Base-by-base conservation (phyloP, 2,113 vertebrate species). In the Scytalopus superciliaris region DNA sequence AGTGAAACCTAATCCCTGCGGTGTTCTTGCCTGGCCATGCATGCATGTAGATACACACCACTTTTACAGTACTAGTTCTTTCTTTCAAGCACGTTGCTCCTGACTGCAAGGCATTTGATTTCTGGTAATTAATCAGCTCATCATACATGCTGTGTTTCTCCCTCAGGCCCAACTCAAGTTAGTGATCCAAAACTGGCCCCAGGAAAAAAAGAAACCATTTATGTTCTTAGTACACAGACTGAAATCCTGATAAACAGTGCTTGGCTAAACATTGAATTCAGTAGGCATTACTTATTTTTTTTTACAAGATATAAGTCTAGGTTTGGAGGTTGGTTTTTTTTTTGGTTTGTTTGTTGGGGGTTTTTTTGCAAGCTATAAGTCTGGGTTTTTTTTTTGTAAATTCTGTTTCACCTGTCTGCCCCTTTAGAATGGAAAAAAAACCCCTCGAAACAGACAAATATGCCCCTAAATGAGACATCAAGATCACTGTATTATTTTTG, bases 81-180 rank as follows among this genome's bases (percentile, higher is more conserved):
- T 62, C 85, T 98, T 97, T 97, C 94, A 96, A 95, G 90, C 87
- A 73, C 68, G 33, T 92, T 95, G 85, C 91, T 97, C 92, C 91
- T 97, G 89, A 97, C 97, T 97, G 95, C 84, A 96, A 98, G 97
- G 97, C 97, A 98, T 97, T 98, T 98, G 97, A 98, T 98, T 98
- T 97, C 97, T 98, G 87, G 96, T 98, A 98, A 98, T 98, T 98
- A 98, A 98, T 97, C 97, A 98, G 97, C 97, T 97, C 98, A 97
- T 98, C 97, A 97, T 97, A 97, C 96, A 96, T 33, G 84, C 96
- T 97, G 95, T 69, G 96, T 94, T 97, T 98, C 94, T 98, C 97
- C 97, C 97, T 95, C 72, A 96, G 97, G 97, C 93, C 94, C 91
- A 93, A 95, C 93, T 97, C 93, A 95, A 97, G 94, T 95, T 97